Conservation (phyloP, 2,797 vertebrate species). For the Hippopotamyrus pictus region DNA sequence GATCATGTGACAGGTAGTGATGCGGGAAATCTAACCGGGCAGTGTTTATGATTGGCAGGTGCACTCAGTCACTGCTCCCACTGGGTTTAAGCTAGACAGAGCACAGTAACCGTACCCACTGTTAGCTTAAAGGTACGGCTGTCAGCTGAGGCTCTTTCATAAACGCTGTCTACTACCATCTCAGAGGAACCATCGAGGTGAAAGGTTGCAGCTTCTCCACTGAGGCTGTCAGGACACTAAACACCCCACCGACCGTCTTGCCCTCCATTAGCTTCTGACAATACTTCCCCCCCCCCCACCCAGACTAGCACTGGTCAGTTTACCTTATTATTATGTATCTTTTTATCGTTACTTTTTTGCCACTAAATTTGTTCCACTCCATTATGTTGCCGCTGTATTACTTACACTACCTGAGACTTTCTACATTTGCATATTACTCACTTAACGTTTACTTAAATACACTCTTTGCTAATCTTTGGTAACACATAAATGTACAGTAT, state of each 20-base stretch:
- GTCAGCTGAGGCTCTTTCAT: neutral
- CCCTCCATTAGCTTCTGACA: neutral
- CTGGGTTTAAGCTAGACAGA: neutral
- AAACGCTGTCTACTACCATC: neutral
- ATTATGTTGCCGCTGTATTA: neutral
- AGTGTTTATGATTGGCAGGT: neutral
- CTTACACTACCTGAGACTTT: neutral
- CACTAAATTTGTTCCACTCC: neutral
- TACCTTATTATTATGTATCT: neutral
- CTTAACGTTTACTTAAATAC: neutral
- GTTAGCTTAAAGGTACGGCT: neutral
- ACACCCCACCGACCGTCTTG: neutral
- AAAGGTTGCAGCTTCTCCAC: neutral
- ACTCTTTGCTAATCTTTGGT: neutral
- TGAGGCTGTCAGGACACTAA: neutral
- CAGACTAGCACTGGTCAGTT: neutral
- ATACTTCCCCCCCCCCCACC: neutral
- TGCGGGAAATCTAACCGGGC: neutral
- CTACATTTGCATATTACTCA: neutral
- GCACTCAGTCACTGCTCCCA: neutral
- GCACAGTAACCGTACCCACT: neutral
- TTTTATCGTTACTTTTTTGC: neutral
- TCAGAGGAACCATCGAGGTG: neutral
- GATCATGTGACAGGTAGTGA: neutral
- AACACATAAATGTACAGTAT: neutral